Conservation (phyloP, 2,113 vertebrate genomes). For the Connochaetes taurinus region DNA sequence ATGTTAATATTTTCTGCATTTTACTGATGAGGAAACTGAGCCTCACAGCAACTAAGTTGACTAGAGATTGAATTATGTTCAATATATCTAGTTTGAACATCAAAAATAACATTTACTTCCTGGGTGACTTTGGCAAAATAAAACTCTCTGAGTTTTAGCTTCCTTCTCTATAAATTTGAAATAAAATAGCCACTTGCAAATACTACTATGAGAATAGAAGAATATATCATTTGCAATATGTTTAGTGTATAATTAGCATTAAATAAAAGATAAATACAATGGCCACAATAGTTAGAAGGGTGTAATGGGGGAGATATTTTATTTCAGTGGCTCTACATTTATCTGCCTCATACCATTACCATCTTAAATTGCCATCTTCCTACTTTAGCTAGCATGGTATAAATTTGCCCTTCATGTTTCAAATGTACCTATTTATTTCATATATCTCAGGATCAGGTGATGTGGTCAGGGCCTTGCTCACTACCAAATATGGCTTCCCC, state of each 20-base stretch:
- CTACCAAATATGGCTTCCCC: background rate
- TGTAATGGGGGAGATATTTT: background rate
- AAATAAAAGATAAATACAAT: background rate
- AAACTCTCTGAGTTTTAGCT: background rate
- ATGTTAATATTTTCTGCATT: background rate
- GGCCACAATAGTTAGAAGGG: background rate
- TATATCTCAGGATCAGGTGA: background rate
- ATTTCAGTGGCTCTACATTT: background rate
- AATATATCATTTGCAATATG: background rate
- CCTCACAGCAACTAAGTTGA: background rate
- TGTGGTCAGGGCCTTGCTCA: background rate
- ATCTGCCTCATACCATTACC: background rate
- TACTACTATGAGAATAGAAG: background rate
- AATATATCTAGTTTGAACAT: background rate
- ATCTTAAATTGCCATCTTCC: background rate
- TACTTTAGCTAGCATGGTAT: background rate
- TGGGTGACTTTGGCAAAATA: background rate
- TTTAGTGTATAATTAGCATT: background rate
- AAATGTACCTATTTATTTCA: background rate
- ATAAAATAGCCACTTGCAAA: background rate
- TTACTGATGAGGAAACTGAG: background rate
- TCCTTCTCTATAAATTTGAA: background rate
- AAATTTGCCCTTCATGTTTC: background rate
- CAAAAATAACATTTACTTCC: background rate
- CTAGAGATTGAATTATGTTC: background rate